Evolutionary conservation across 2,888 invertebrate species (phyloP).

Genomic region (Drosophila histrio): DNA sequence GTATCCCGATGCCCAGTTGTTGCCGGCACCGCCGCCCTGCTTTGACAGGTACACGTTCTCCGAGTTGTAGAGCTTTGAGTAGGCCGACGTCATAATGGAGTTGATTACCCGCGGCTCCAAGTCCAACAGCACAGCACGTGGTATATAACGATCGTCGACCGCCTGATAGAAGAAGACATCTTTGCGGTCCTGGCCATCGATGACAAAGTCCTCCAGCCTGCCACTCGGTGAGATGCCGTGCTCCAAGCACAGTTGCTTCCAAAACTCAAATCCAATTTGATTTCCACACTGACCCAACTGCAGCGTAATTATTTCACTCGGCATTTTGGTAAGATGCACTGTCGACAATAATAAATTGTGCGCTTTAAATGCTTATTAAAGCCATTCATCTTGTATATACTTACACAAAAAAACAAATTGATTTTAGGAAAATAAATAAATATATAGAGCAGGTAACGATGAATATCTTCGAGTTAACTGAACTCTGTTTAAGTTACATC

Average conservation of each 20-base stretch:
- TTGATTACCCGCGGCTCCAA: slow-evolving; percentile 99
- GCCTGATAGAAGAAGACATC: slow-evolving; percentile 99
- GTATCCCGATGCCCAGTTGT: slow-evolving; percentile 99
- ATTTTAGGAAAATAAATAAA: too few species aligned
- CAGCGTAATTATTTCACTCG: slow-evolving; percentile 99
- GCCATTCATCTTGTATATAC: too few species aligned
- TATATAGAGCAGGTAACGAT: too few species aligned
- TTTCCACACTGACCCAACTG: slow-evolving; percentile 99
- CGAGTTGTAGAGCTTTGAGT: slow-evolving; percentile 98
- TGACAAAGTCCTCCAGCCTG: slow-evolving; percentile 94
- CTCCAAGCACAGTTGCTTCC: slow-evolving; percentile 98
- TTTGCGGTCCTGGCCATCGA: slow-evolving; percentile 97
- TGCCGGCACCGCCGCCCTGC: slow-evolving; percentile 99
- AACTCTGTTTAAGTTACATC: too few species aligned
- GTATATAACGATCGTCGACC: slow-evolving; percentile 99
- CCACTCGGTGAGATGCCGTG: slow-evolving; percentile 99
- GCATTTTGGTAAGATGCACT: slow-evolving; percentile 88
- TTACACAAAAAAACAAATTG: too few species aligned
- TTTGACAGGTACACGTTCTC: slow-evolving; percentile 99
- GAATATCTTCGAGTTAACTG: too few species aligned
- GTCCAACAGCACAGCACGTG: slow-evolving; percentile 97
- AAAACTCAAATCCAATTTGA: slow-evolving; percentile 99
- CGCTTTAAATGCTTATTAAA: too few species aligned
- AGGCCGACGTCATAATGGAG: slow-evolving; percentile 97
- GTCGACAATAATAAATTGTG: slow-evolving; percentile 24